These are phyloP conservation scores for Drosophila suzukii DNA, from an alignment of 1,140 invertebrate species.

Conservation along the genomic window DNA sequence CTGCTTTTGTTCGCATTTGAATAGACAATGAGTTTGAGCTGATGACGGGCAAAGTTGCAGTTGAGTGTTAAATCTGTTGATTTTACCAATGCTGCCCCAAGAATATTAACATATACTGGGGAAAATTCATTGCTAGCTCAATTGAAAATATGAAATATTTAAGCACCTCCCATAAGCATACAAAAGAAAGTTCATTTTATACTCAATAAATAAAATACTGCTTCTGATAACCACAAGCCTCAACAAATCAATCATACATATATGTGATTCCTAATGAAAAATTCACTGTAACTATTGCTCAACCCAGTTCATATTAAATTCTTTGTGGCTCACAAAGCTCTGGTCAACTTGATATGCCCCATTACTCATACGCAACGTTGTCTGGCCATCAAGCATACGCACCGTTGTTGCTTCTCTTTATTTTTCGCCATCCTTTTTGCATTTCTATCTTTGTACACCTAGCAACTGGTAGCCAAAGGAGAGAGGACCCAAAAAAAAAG, in stretches of 20 bases:
- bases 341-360: constrained; percentile 1
- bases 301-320: neutral
- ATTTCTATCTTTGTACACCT: constrained; percentile 60
- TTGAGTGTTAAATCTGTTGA: neutral
- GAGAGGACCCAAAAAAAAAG: constrained; percentile 19
- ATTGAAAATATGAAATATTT: neutral
- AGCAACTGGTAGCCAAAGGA: constrained; percentile 67
- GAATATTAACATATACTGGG: neutral
- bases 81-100: too few relatives aligned
- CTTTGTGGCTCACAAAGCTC: neutral
- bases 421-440: constrained; percentile 19
- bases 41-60: neutral
- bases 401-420: constrained; percentile 6
- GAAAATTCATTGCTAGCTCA: neutral
- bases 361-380: constrained; percentile 31
- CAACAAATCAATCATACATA: neutral
- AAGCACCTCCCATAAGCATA: too few relatives aligned
- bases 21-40: constrained; percentile 5
- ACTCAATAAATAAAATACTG: too few relatives aligned
- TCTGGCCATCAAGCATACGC: constrained; percentile 33
- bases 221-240: neutral
- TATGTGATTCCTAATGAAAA: neutral
- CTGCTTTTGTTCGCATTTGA: constrained; percentile 14
- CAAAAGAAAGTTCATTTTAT: neutral
- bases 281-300: neutral